These are phyloP conservation scores for Formica selysi DNA, from an alignment of 1,140 invertebrate species.

Conservation along the genomic window DNA sequence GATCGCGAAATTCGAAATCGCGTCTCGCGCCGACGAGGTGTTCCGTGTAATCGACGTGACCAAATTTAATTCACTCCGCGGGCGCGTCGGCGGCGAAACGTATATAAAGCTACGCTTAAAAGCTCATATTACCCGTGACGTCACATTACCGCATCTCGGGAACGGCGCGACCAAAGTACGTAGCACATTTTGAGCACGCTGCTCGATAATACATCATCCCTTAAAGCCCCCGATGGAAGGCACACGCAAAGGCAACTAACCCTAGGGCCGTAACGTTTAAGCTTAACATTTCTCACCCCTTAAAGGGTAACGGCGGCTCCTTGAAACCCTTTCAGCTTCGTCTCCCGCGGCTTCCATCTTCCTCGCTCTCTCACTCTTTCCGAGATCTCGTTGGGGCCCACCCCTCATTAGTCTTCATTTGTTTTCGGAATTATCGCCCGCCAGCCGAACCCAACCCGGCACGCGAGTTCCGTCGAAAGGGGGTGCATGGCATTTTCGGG, in stretches of 20 bases:
- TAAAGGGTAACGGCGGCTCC: constrained; percentile 83
- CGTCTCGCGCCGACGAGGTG: constrained; percentile 9
- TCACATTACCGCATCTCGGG: constrained; percentile 70
- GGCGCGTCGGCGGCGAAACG: constrained; percentile 38
- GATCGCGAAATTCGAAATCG: constrained; percentile 5
- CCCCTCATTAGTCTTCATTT: constrained; percentile 87
- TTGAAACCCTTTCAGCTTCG: constrained; percentile 83
- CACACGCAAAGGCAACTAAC: constrained; percentile 82
- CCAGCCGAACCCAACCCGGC: constrained; percentile 76
- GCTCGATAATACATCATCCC: constrained; percentile 85
- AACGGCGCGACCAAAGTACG: constrained; percentile 72
- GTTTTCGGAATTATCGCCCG: constrained; percentile 86
- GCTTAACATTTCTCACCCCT: constrained; percentile 86
- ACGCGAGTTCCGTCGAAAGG: constrained; percentile 78
- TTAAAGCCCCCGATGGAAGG: constrained; percentile 80
- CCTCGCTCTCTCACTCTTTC: constrained; percentile 75
- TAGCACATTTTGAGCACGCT: constrained; percentile 82
- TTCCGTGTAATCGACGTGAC: constrained; percentile 55
- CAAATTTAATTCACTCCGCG: constrained; percentile 56
- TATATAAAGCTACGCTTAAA: constrained; percentile 61
- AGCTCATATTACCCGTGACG: constrained; percentile 65
- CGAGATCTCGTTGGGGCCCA: constrained; percentile 74
- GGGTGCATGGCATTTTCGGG: constrained; percentile 78
- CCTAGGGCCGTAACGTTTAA: constrained; percentile 85
- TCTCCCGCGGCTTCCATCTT: constrained; percentile 75